Evolutionary conservation across 1,140 invertebrate species (phyloP), one percentile per base, ranked within the genome.

Genomic region (Drosophila parvula): DNA sequence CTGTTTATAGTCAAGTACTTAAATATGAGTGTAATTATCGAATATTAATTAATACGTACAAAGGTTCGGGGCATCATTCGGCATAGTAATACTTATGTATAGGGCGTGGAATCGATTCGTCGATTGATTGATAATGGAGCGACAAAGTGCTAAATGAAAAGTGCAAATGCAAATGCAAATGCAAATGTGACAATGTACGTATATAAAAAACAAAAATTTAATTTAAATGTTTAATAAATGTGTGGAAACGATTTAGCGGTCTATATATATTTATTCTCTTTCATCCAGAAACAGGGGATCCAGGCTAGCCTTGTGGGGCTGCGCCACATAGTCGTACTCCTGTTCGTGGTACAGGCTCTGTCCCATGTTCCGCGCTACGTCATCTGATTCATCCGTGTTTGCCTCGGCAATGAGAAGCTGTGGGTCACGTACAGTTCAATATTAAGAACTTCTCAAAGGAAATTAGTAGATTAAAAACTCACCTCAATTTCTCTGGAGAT

Each of bases 151-250:
- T 43, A 67, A 30, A 74, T 70, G 41, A 64, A 67, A 51, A 71
- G 57, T 65, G 59, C 58, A 44, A 69, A 60, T 36, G 75, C 63
- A 60, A n/a, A n/a, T 68, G 61, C 60, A 47, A 77, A 63, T 41
- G 74, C 65, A 63, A 55, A 55, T 78, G 61, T 79, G 75, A 81
- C 70, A 78, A 79, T 79, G 83, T 86, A 79, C 63, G 83, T 70
- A 73, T 82, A 79, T 68, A 82, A 67, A 74, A 74, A 74, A 53
- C 44, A 75, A 78, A 62, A 89, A 78, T 88, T 88, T 77, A 89
- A 89, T 90, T 84, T 88, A 78, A 88, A 88, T 88, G 84, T 89
- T 88, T 88, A 88, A 88, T 88, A 88, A 88, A 88, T 88, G 85
- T 88, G 84, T 89, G 84, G 68, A 89, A 83, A 88, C 62, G 61